Base-by-base conservation (phyloP, 2,113 vertebrate genomes). In the Synchiropus splendidus region DNA sequence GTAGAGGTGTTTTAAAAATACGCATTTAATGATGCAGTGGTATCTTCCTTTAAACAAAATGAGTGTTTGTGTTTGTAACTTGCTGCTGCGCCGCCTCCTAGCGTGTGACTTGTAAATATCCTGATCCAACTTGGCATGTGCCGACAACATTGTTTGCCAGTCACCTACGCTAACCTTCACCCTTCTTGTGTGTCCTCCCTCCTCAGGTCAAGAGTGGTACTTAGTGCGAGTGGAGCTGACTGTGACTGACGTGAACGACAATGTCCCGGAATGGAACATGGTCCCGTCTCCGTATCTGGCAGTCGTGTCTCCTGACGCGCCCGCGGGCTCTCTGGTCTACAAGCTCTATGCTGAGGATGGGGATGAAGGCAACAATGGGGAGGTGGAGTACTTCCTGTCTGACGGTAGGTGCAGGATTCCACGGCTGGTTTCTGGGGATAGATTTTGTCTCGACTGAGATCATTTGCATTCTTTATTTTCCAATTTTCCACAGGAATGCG, bases 371-470 rank as follows among this genome's bases (percentile, higher is more conserved):
- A 69, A 84, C 61, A 78, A 83, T 16, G 90, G 89, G 31, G 78
- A 86, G 53, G 84, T 92, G 58, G 89, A 92, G 32, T 94, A 90
- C 75, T 90, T 89, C 62, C 84, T 94, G 39, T 82, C 88, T 12
- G 88, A 92, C 53, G 91, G 91, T 92, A 82, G 67, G 64, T 45
- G 1, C 8, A 27, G 8, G 21, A 27, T n/a, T n/a, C n/a, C n/a
- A n/a, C n/a, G n/a, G n/a, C n/a, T n/a, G n/a, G n/a, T n/a, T n/a
- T n/a, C n/a, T n/a, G n/a, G n/a, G n/a, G n/a, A n/a, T n/a, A n/a
- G n/a, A n/a, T n/a, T n/a, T n/a, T n/a, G n/a, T n/a, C n/a, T n/a
- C n/a, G n/a, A n/a, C n/a, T n/a, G n/a, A n/a, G n/a, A n/a, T n/a
- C n/a, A n/a, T n/a, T n/a, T n/a, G n/a, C n/a, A n/a, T n/a, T n/a